phyloP scores from a whole-genome alignment of 1,140 invertebrate genomes.

The Drosophila kikkawai region DNA sequence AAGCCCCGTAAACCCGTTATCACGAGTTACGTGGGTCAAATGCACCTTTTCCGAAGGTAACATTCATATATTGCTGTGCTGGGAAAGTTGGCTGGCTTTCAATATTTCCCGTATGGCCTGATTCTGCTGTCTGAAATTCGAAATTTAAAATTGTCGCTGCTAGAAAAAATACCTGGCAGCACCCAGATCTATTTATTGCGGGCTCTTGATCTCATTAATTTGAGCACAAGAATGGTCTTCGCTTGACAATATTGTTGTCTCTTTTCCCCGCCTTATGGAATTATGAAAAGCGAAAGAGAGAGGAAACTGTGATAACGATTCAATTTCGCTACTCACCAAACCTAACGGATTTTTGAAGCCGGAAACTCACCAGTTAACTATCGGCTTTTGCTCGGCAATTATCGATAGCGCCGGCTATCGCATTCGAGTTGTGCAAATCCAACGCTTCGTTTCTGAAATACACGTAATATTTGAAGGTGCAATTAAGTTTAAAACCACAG shows the following conservation, averaged over 20 bases:
- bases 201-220: constrained; percentile 49
- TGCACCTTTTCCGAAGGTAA: background rate
- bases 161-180: constrained; percentile 37
- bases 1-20: constrained; percentile 14
- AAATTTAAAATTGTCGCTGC: constrained; percentile 47
- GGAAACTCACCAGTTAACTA: constrained; percentile 4
- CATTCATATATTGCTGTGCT: constrained; percentile 1
- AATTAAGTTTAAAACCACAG: background rate
- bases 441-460: background rate
- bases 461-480: background rate
- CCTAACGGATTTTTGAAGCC: background rate
- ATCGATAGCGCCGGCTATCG: constrained; percentile 26
- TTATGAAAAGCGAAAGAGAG: constrained; percentile 9
- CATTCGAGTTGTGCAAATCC: constrained; percentile 1
- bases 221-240: constrained; percentile 27
- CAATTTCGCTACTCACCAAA: background rate
- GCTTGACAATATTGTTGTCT: constrained; percentile 15
- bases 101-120: constrained; percentile 43
- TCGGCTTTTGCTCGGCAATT: background rate
- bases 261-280: constrained; percentile 14
- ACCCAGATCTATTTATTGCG: constrained; percentile 49
- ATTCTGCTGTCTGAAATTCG: constrained; percentile 20
- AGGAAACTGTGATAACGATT: background rate
- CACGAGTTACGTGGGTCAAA: constrained; percentile 15
- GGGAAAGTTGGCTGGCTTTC: constrained; percentile 38